These are phyloP conservation scores for Sycophila sp. DNA, from an alignment of 1,140 invertebrate species.

Conservation along the genomic window DNA sequence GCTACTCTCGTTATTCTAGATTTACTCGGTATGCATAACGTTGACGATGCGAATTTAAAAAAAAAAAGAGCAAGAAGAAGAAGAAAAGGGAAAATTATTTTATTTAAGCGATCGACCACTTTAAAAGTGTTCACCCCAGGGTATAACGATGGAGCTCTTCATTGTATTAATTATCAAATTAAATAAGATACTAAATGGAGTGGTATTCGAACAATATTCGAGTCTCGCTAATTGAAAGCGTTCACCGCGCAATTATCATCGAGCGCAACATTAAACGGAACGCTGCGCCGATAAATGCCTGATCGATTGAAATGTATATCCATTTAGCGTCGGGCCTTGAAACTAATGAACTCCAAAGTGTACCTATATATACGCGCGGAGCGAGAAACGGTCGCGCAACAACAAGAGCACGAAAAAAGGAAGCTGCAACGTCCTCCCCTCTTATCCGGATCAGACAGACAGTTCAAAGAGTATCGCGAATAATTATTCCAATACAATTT, in stretches of 20 bases:
- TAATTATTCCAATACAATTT: slow-evolving; percentile 37
- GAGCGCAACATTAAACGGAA: neutral
- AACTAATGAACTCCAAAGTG: neutral
- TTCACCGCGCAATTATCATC: neutral
- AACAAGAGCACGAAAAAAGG: neutral
- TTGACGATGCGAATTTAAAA: too few relatives aligned
- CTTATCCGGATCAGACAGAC: too few relatives aligned
- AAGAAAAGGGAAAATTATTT: too few relatives aligned
- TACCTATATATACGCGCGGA: neutral
- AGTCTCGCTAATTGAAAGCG: neutral
- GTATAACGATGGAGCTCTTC: too few relatives aligned
- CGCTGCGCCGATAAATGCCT: neutral
- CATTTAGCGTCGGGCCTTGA: neutral
- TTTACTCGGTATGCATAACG: too few relatives aligned
- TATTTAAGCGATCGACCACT: too few relatives aligned
- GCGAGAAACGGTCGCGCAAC: neutral
- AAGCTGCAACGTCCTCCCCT: neutral
- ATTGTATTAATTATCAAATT: too few relatives aligned
- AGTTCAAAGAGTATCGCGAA: slow-evolving; percentile 28
- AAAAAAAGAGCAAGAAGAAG: too few relatives aligned
- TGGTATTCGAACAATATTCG: neutral
- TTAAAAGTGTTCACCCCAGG: too few relatives aligned
- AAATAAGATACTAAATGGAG: too few relatives aligned
- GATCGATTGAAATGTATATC: slow-evolving; percentile 13
- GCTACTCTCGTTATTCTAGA: too few relatives aligned